Evolutionary conservation across 1,140 invertebrate species (phyloP), one percentile per base, ranked within the genome.

Genomic region (Chrysomallon squamiferum): DNA sequence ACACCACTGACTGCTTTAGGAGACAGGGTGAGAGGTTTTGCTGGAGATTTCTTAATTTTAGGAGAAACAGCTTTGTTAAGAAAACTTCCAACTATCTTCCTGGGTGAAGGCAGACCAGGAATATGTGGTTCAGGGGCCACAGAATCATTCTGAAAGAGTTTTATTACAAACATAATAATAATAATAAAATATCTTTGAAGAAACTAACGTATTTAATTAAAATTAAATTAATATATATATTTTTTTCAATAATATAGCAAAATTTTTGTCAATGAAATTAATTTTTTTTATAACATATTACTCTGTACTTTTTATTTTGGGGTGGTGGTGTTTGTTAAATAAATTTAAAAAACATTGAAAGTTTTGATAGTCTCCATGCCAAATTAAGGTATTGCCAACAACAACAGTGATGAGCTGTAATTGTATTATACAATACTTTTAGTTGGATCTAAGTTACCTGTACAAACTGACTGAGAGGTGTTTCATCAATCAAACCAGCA

Each of bases 391-490:
- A n/a, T n/a, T n/a, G n/a, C n/a, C n/a, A n/a, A n/a, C n/a, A n/a
- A n/a, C n/a, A n/a, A n/a, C n/a, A n/a, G n/a, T n/a, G n/a, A n/a
- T n/a, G n/a, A n/a, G n/a, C n/a, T n/a, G n/a, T n/a, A n/a, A n/a
- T n/a, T n/a, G n/a, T n/a, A n/a, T n/a, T n/a, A n/a, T n/a, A n/a
- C n/a, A n/a, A n/a, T n/a, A n/a, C n/a, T n/a, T n/a, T n/a, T n/a
- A n/a, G n/a, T n/a, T n/a, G n/a, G n/a, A n/a, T n/a, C n/a, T n/a
- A n/a, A n/a, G 22, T 45, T 47, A 76, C 73, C 76, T 81, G 77
- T 50, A 72, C 81, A 66, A 76, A 69, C 69, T 83, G 79, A 68
- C 78, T 81, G 30, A 76, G 50, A 22, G 81, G 81, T 11, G 81
- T 81, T 52, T 83, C 81, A 20, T 75, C 77, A 18, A 83, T 71